A percentile compares a stretch with the other conserved stretches of the same genome.
Conservation (phyloP, 2,888 invertebrate species). For the Adineta ricciae region DNA sequence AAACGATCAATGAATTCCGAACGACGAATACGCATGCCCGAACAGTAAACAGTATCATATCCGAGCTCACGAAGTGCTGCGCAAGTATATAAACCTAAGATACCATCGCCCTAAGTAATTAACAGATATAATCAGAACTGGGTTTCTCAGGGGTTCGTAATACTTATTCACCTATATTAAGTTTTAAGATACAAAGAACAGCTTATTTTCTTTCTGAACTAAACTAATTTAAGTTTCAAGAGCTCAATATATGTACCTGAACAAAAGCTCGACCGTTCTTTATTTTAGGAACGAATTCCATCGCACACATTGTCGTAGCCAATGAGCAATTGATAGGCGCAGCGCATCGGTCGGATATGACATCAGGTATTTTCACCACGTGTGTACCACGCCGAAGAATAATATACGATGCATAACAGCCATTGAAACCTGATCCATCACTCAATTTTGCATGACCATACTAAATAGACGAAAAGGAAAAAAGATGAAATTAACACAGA, state of each 20-base stretch:
- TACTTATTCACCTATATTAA: too few species aligned
- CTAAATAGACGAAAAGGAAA: slow-evolving; percentile 31
- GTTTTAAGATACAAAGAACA: too few species aligned
- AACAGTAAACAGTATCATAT: slow-evolving; percentile 34
- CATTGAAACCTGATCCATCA: slow-evolving; percentile 37
- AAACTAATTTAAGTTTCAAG: too few species aligned
- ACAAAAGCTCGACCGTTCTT: slow-evolving; percentile 21
- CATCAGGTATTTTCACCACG: slow-evolving; percentile 36
- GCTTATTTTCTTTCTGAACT: too few species aligned
- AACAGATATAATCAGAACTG: not conserved
- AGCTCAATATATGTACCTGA: not conserved
- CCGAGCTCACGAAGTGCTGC: slow-evolving; percentile 35
- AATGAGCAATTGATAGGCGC: slow-evolving; percentile 39
- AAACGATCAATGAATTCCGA: slow-evolving; percentile 22
- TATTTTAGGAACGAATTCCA: slow-evolving; percentile 34
- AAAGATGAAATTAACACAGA: too few species aligned
- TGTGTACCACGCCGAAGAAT: slow-evolving; percentile 37
- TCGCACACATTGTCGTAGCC: slow-evolving; percentile 38
- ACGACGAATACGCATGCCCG: slow-evolving; percentile 23
- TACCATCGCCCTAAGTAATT: slow-evolving; percentile 35
- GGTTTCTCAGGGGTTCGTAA: too few species aligned
- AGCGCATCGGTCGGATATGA: slow-evolving; percentile 36
- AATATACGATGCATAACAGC: slow-evolving; percentile 38
- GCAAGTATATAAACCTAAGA: slow-evolving; percentile 35
- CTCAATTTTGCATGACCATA: slow-evolving; percentile 37